Evolutionary conservation across 2,113 vertebrate species (phyloP).

Genomic region (Mobula birostris): DNA sequence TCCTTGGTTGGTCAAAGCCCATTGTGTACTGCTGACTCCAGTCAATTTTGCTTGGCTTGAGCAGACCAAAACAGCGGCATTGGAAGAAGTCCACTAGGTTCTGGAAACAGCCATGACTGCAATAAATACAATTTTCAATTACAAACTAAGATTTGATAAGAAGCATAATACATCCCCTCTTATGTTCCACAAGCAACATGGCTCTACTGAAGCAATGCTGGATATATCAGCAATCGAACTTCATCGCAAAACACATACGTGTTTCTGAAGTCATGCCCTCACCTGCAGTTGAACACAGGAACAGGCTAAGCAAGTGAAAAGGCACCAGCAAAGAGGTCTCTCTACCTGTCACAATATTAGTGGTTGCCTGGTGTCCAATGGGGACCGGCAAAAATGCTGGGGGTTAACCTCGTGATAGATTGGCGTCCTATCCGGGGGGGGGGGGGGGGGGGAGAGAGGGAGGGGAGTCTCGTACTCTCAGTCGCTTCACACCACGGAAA

Average conservation of each 20-base stretch:
- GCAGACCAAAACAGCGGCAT: constrained; percentile 77
- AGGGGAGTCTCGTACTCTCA: too few relatives aligned
- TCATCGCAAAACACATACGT: not conserved
- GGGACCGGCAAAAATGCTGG: too few relatives aligned
- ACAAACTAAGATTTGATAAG: not conserved
- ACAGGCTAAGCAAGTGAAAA: too few relatives aligned
- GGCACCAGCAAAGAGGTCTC: too few relatives aligned
- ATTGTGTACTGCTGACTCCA: constrained; percentile 78
- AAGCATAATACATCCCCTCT: not conserved
- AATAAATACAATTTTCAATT: constrained; percentile 33
- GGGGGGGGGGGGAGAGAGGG: too few relatives aligned
- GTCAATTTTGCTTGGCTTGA: constrained; percentile 69
- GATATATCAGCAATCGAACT: not conserved
- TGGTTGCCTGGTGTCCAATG: too few relatives aligned
- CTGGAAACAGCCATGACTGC: constrained; percentile 72
- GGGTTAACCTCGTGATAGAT: too few relatives aligned
- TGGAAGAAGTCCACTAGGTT: constrained; percentile 88
- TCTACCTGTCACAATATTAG: too few relatives aligned
- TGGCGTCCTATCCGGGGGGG: too few relatives aligned
- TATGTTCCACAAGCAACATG: not conserved
- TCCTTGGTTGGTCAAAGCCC: constrained; percentile 56
- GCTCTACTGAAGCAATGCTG: not conserved
- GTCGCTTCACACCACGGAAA: too few relatives aligned
- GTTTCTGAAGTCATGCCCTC: not conserved
- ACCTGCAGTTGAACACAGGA: too few relatives aligned